Base-by-base conservation (phyloP, 2,888 invertebrate species). In the Hecatera dysodea region DNA sequence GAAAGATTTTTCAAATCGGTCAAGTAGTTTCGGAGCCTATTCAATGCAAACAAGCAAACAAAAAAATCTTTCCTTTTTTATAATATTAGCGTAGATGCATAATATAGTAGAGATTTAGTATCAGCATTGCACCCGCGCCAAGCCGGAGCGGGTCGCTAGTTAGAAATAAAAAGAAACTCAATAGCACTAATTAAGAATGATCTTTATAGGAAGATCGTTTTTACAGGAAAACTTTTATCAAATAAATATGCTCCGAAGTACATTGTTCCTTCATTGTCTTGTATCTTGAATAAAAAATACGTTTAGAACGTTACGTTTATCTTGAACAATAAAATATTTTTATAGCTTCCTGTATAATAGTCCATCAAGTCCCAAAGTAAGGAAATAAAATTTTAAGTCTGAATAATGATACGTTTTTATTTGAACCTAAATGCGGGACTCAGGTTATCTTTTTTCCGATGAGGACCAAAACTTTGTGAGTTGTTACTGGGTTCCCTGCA, bases 241-340 rank as follows among this genome's bases (percentile, higher is more conserved):
- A 44, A 22, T 42, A 57, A 56, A 50, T 48, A 27, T 50, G 8
- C 3, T 33, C 44, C 17, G 22, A 36, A 44, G 36, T 22, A 52
- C 2, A 55, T 63, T 73, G 75, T 63, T 74, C 44, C 22, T 67
- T 55, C 60, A 62, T 44, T 59, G 9, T 50, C 12, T 56, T 44
- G 22, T 46, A n/a, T 50, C 60, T 48, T 74, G 59, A 77, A 77
- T 69, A 67, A 74, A 76, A 74, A 80, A 60, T 33, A 33, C 53
- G 67, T 56, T 67, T 55, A 63, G 17, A n/a, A n/a, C 39, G 61
- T 78, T 78, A n/a, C n/a, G n/a, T 78, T 80, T 80, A 78, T 80
- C 76, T 70, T 44, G 29, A 24, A 65, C 64, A 75, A 44, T 80
- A 78, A 78, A 70, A 50, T 64, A 68, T 63, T 81, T 78, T 66